A percentile compares a stretch with the other conserved stretches of the same genome.
Evolutionary conservation across 2,888 invertebrate genomes (phyloP).

Genomic region (Phania funesta): DNA sequence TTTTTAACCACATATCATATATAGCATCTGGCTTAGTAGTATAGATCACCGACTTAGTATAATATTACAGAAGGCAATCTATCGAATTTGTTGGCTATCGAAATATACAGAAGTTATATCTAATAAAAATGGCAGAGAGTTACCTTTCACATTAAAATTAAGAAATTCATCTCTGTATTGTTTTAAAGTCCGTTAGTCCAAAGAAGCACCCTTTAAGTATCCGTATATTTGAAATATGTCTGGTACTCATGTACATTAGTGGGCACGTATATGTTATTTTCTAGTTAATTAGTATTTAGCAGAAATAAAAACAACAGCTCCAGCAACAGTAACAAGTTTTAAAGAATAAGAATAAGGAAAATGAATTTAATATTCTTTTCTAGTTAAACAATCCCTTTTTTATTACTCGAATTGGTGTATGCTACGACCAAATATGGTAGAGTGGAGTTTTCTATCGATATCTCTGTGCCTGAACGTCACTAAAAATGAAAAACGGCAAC

Average conservation of each 20-base stretch:
- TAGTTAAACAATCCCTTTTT: slow-evolving; percentile 56
- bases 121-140: too few relatives aligned
- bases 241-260: neutral
- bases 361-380: slow-evolving; percentile 55
- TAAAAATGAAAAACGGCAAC: slow-evolving; percentile 32
- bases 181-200: too few relatives aligned
- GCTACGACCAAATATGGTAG: slow-evolving; percentile 52
- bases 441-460: slow-evolving; percentile 33
- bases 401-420: slow-evolving; percentile 41
- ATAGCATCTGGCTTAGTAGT: too few relatives aligned
- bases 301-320: slow-evolving; percentile 25
- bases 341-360: slow-evolving; percentile 34
- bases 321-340: slow-evolving; percentile 16
- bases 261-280: slow-evolving; percentile 41
- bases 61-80: too few relatives aligned
- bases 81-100: too few relatives aligned
- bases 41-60: too few relatives aligned
- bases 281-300: slow-evolving; percentile 60
- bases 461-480: slow-evolving; percentile 2
- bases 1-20: too few relatives aligned
- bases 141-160: too few relatives aligned
- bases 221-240: too few relatives aligned
- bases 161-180: too few relatives aligned
- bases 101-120: too few relatives aligned
- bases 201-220: too few relatives aligned